Evolutionary conservation across 37 sponge, comb jelly and placozoan genomes (phyloP).

Genomic region (Aphrocallistes beatrix): DNA sequence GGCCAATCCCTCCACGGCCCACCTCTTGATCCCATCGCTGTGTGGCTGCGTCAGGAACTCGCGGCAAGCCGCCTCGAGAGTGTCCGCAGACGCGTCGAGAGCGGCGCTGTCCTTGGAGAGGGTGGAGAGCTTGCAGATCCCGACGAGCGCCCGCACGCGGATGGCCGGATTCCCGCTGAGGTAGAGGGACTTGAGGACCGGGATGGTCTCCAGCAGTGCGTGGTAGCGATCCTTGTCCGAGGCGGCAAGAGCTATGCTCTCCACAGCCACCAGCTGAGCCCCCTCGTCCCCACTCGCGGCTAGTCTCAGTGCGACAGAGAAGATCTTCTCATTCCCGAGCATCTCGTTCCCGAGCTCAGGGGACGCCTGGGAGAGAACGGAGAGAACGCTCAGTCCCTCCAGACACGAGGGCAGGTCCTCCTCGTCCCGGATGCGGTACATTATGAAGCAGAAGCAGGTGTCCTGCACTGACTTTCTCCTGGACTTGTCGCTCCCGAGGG

Average conservation of each 20-base stretch:
- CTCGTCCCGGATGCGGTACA: slow-evolving; percentile 23
- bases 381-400: slow-evolving; percentile 45
- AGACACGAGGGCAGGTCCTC: slow-evolving; percentile 15
- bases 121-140: slow-evolving; percentile 56
- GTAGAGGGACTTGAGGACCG: slow-evolving; percentile 53
- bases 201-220: slow-evolving; percentile 48
- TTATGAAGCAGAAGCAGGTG: slow-evolving; percentile 38
- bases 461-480: slow-evolving; percentile 1
- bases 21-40: slow-evolving; percentile 38
- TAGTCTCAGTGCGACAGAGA: slow-evolving; percentile 31
- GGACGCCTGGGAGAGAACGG: slow-evolving; percentile 48
- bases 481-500: slow-evolving; percentile 24
- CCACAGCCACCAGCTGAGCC: slow-evolving; percentile 53
- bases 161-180: slow-evolving; percentile 38
- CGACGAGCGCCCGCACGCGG: slow-evolving; percentile 74
- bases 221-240: slow-evolving; percentile 66
- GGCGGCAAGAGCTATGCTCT: slow-evolving; percentile 68
- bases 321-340: slow-evolving; percentile 32
- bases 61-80: slow-evolving; percentile 31
- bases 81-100: neutral
- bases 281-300: slow-evolving; percentile 36
- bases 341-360: slow-evolving; percentile 50
- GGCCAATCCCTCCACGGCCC: slow-evolving; percentile 87
- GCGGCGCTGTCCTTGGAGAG: neutral
- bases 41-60: slow-evolving; percentile 41